phyloP scores from a whole-genome alignment of 2,888 invertebrate genomes.

The Eucera pruinosa region DNA sequence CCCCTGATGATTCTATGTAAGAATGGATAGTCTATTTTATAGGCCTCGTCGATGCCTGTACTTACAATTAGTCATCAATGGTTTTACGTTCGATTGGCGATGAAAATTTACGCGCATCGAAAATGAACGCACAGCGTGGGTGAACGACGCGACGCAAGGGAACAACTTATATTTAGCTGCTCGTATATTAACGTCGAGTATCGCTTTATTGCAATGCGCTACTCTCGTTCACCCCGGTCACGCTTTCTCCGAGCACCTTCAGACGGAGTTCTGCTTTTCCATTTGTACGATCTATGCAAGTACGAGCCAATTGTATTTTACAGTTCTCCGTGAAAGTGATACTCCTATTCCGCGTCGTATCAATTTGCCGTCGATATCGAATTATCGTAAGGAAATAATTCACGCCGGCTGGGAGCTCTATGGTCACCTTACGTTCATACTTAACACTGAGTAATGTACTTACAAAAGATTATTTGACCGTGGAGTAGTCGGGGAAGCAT shows the following conservation, averaged over 20 bases:
- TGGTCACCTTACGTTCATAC: too few species aligned
- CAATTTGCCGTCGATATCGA: not conserved
- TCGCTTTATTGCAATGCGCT: slow-evolving; percentile 53
- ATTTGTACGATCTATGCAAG: slow-evolving; percentile 36
- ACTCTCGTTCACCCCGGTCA: slow-evolving; percentile 56
- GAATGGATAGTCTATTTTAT: too few species aligned
- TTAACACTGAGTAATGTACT: not conserved
- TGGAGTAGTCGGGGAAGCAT: slow-evolving; percentile 33
- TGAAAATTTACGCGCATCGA: slow-evolving; percentile 28
- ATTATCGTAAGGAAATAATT: too few species aligned
- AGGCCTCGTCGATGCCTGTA: too few species aligned
- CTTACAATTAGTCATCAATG: too few species aligned
- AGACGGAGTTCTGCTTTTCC: slow-evolving; percentile 46
- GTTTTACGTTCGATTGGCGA: too few species aligned
- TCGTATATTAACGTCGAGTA: slow-evolving; percentile 54
- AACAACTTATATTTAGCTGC: slow-evolving; percentile 49
- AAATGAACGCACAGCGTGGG: slow-evolving; percentile 35
- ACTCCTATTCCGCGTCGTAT: not conserved
- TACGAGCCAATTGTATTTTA: slow-evolving; percentile 34
- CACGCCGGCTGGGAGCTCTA: too few species aligned
- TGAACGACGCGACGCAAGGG: slow-evolving; percentile 32
- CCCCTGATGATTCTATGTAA: too few species aligned
- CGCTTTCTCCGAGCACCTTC: slow-evolving; percentile 51
- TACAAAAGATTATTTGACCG: slow-evolving; percentile 32
- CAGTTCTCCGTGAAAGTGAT: slow-evolving; percentile 23